A percentile compares a stretch with the other conserved stretches of the same genome.
Evolutionary conservation across 2,113 vertebrate genomes (phyloP).

Genomic region (Melospiza melodia): DNA sequence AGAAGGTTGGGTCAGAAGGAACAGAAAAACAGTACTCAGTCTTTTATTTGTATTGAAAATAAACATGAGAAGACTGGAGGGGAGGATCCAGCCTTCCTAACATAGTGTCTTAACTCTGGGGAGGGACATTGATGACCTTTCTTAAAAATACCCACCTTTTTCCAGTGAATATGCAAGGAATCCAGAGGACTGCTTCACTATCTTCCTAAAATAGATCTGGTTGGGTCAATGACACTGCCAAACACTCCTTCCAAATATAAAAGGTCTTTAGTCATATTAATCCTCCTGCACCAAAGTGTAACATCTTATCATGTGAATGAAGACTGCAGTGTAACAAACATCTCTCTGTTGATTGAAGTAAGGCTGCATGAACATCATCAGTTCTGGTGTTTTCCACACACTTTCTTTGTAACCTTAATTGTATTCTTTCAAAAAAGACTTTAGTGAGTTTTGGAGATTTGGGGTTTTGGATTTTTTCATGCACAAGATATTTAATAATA

Average conservation of each 20-base stretch:
- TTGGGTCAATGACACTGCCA: not conserved
- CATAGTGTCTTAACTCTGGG: not conserved
- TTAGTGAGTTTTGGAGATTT: not conserved
- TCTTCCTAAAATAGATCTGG: not conserved
- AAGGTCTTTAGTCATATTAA: not conserved
- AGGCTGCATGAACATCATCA: not conserved
- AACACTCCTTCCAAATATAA: not conserved
- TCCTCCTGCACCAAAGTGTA: not conserved
- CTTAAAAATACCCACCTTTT: not conserved
- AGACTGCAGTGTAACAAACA: not conserved
- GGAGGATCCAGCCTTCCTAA: not conserved
- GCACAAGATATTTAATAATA: not conserved
- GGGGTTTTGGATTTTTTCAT: not conserved
- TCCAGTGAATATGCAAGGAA: not conserved
- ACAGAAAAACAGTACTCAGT: not conserved
- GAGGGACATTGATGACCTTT: accelerated
- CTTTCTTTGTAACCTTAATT: not conserved
- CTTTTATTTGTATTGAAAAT: not conserved
- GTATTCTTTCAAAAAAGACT: not conserved
- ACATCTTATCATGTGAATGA: not conserved
- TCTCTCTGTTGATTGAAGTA: not conserved
- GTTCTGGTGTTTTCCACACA: not conserved
- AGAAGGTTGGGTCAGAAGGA: not conserved
- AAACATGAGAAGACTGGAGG: not conserved
- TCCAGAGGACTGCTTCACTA: not conserved